Percentiles rank a stretch among this genome's conserved stretches.
Evolutionary conservation across 2,888 invertebrate species (phyloP).

Genomic region (Drosophila aldrichi): DNA sequence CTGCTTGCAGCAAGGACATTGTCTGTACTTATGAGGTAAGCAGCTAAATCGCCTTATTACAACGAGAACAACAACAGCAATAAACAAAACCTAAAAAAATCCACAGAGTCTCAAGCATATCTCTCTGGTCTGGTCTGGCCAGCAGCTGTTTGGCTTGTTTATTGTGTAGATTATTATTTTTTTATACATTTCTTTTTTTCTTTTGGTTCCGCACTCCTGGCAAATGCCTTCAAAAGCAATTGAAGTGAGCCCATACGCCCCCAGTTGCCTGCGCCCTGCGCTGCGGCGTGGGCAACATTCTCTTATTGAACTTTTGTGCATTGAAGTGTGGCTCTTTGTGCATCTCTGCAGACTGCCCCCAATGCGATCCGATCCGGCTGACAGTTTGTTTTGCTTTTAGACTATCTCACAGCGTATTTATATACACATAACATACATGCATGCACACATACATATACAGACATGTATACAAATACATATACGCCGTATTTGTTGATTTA

Average conservation of each 20-base stretch:
- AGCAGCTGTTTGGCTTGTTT: conserved; percentile 58
- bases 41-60: conserved; percentile 72
- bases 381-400: conserved; percentile 52
- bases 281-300: conserved; percentile 39
- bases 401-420: conserved; percentile 34
- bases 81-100: not conserved
- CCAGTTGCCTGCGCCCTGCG: not conserved
- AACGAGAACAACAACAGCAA: conserved; percentile 9
- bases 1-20: conserved; percentile 67
- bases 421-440: conserved; percentile 17
- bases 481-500: conserved; percentile 71
- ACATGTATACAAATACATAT: conserved; percentile 1
- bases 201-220: conserved; percentile 22
- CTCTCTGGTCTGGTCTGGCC: conserved; percentile 22
- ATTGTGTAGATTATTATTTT: conserved; percentile 66
- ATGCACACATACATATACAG: not conserved
- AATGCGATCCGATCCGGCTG: conserved; percentile 35
- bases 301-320: conserved; percentile 80
- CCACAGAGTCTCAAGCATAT: conserved; percentile 16
- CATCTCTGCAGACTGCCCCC: conserved; percentile 51
- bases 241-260: conserved; percentile 35
- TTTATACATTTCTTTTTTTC: conserved; percentile 4
- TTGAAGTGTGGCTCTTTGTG: conserved; percentile 75
- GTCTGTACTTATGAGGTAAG: conserved; percentile 85
- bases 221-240: conserved; percentile 51